A percentile compares a stretch with the other conserved stretches of the same genome.
Evolutionary conservation across 2,113 vertebrate species (phyloP).

Genomic region (Nothobranchius furzeri): DNA sequence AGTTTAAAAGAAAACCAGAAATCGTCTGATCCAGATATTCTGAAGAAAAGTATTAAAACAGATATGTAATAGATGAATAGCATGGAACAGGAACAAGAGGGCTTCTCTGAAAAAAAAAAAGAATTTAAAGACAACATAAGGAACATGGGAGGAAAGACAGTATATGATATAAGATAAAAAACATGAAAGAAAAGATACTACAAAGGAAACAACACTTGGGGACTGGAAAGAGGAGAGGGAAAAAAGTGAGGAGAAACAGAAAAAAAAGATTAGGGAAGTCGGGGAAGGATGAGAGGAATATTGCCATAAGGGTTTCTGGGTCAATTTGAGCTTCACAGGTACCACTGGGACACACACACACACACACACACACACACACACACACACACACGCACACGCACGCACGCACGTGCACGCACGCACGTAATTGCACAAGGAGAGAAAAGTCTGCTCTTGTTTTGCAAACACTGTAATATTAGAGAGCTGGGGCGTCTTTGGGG

Average conservation of each 20-base stretch:
- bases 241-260: background rate
- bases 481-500: conserved; percentile 9
- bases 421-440: background rate
- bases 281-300: conserved; percentile 13
- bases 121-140: background rate
- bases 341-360: conserved; percentile 28
- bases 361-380: conserved; percentile 6
- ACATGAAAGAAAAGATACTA: background rate
- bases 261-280: background rate
- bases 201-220: background rate
- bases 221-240: background rate
- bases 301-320: conserved; percentile 49
- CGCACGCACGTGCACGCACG: conserved; percentile 4
- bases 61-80: too few species aligned
- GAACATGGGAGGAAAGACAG: background rate
- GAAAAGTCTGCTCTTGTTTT: background rate
- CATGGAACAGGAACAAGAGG: too few species aligned
- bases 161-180: background rate
- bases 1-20: too few species aligned
- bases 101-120: too few species aligned
- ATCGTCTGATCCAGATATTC: too few species aligned
- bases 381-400: background rate
- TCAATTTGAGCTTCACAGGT: conserved; percentile 32
- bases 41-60: too few species aligned
- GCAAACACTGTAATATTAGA: conserved; percentile 3